Percentiles rank a stretch among this genome's conserved stretches.
Evolutionary conservation across 2,888 invertebrate genomes (phyloP).

Genomic region (Geotrupes spiniger): DNA sequence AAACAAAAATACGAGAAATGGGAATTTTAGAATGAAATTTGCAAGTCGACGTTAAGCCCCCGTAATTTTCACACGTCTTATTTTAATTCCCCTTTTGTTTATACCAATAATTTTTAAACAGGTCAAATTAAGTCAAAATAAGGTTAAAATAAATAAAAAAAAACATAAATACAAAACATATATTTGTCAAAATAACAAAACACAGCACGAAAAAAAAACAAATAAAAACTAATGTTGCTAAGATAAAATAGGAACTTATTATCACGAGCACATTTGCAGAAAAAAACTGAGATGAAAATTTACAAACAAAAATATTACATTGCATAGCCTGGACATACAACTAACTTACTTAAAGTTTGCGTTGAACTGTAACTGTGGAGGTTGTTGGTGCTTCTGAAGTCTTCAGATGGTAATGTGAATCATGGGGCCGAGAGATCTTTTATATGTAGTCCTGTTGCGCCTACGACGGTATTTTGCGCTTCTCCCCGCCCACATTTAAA

Average conservation of each 20-base stretch:
- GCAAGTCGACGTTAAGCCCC: no score
- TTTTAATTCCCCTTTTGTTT: no score
- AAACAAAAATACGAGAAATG: no score
- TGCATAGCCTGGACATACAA: no score
- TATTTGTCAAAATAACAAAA: background rate
- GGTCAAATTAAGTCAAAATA: no score
- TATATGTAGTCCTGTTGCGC: constrained; percentile 30
- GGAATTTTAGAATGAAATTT: no score
- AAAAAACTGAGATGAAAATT: background rate
- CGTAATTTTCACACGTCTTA: no score
- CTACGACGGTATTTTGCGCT: constrained; percentile 30
- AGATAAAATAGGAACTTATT: background rate
- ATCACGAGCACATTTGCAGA: background rate
- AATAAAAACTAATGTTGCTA: background rate
- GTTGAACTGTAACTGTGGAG: constrained; percentile 2
- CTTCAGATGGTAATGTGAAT: constrained; percentile 29
- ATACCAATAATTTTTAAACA: no score
- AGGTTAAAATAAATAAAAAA: no score
- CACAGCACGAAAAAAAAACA: background rate
- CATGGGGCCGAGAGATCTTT: constrained; percentile 29
- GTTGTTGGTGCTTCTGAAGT: constrained; percentile 17
- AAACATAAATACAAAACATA: background rate
- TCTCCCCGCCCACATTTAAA: constrained; percentile 28
- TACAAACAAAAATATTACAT: constrained; percentile 8
- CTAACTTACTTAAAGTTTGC: background rate